Evolutionary conservation across 2,113 vertebrate genomes (phyloP), one percentile per base, ranked within the genome.

Genomic region (Vidua macroura): DNA sequence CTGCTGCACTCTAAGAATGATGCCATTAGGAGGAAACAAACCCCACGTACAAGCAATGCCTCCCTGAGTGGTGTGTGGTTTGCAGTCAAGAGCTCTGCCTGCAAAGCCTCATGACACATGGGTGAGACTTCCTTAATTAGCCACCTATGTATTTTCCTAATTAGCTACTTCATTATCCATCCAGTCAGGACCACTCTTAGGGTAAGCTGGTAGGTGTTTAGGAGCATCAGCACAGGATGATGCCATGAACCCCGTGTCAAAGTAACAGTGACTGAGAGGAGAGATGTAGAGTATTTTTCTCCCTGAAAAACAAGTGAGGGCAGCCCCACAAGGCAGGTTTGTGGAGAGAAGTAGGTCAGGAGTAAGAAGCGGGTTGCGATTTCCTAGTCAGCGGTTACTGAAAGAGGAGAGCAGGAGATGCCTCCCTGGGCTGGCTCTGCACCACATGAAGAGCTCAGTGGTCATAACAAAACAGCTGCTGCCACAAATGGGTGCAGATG

Each of bases 261-360:
- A 56, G 10, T 3, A 39, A 33, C 52, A 16, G 7, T 1, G 7
- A 5, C 15, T 18, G 25, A 27, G 62, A 35, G 52, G 24, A 75
- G 39, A 80, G 24, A 46, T 1, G 4, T 1, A 28, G 27, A 12
- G 23, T 25, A 1, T 18, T 66, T 88, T 91, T 83, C 55, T 85
- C 68, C 43, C n/a, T 4, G 1, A 24, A n/a, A 55, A 74, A 62
- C 43, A 27, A 91, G 70, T 0, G 15, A 73, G 35, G 23, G 69
- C 58, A 73, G 63, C 51, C 67, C 67, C 76, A 15, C 0, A 0
- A 5, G 44, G 22, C 33, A 43, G 8, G 48, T 63, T 75, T 60
- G 22, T 27, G 27, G 23, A 74, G 87, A 96, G 75, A 96, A 96
- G 53, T 96, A 95, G 95, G 96, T 97, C 96, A 96, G 31, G 66